phyloP scores from a whole-genome alignment of 2,888 invertebrate genomes.

The Macrophya alboannulata region DNA sequence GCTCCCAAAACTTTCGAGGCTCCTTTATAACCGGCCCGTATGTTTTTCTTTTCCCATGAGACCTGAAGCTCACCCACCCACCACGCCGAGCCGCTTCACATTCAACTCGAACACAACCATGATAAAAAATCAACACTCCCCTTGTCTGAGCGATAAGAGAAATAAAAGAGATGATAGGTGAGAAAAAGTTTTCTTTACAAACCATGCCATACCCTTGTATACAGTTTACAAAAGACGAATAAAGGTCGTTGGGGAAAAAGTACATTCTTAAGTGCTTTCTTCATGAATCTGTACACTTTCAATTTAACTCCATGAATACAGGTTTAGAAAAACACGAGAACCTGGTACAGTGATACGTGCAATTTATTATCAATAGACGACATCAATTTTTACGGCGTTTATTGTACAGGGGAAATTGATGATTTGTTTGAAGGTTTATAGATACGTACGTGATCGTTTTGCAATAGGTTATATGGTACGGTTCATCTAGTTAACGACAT shows the following conservation, averaged over 20 bases:
- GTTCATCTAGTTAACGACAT: conserved; percentile 41
- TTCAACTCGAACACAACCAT: background rate
- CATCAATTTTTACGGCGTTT: background rate
- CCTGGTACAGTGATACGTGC: background rate
- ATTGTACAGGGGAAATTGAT: background rate
- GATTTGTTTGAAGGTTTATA: background rate
- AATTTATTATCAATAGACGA: background rate
- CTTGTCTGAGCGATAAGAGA: conserved; percentile 4
- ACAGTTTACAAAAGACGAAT: background rate
- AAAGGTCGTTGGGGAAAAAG: background rate
- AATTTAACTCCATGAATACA: background rate
- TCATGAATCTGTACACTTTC: background rate
- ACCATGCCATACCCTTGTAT: background rate
- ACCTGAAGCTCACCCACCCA: background rate
- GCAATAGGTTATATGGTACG: conserved; percentile 28
- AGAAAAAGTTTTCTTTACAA: conserved; percentile 4
- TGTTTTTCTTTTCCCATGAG: conserved; percentile 3
- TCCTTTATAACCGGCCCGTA: conserved; percentile 28
- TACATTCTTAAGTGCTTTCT: background rate
- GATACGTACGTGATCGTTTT: conserved; percentile 14
- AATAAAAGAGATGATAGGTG: background rate
- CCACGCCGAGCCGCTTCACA: background rate
- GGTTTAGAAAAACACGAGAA: background rate
- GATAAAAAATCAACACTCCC: conserved; percentile 28
- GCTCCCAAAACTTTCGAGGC: conserved; percentile 22